phyloP scores from a whole-genome alignment of 1,140 invertebrate species.

The Cepaea nemoralis region DNA sequence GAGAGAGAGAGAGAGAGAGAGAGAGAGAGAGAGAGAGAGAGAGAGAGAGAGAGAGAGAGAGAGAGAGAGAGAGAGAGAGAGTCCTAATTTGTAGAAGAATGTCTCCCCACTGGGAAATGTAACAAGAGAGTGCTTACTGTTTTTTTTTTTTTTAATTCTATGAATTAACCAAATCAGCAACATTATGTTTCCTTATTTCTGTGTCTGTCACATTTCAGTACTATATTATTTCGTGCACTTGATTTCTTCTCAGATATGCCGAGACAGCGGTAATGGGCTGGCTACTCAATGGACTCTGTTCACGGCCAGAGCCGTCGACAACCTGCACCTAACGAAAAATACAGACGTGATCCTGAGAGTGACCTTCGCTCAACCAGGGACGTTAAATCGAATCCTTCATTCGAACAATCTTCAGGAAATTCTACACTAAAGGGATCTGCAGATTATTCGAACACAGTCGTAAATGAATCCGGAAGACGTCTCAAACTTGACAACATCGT shows the following conservation, averaged over 20 bases:
- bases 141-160: no score
- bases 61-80: no score
- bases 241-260: slow-evolving; percentile 12
- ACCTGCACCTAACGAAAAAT: not conserved
- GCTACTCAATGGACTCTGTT: slow-evolving; percentile 32
- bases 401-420: not conserved
- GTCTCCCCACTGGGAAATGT: no score
- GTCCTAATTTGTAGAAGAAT: no score
- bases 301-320: slow-evolving; percentile 20
- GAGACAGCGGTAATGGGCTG: slow-evolving; percentile 33
- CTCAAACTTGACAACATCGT: slow-evolving; percentile 5
- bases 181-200: no score
- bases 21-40: no score
- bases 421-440: not conserved
- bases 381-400: not conserved
- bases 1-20: no score
- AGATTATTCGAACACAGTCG: not conserved
- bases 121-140: no score
- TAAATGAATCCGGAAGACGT: not conserved
- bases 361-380: not conserved
- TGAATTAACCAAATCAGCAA: no score
- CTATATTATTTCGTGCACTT: no score
- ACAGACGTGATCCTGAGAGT: slow-evolving; percentile 17
- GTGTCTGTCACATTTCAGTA: no score
- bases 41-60: no score